phyloP scores from a whole-genome alignment of 92 coral and sea anemone genomes.

The Actinernus sp. region DNA sequence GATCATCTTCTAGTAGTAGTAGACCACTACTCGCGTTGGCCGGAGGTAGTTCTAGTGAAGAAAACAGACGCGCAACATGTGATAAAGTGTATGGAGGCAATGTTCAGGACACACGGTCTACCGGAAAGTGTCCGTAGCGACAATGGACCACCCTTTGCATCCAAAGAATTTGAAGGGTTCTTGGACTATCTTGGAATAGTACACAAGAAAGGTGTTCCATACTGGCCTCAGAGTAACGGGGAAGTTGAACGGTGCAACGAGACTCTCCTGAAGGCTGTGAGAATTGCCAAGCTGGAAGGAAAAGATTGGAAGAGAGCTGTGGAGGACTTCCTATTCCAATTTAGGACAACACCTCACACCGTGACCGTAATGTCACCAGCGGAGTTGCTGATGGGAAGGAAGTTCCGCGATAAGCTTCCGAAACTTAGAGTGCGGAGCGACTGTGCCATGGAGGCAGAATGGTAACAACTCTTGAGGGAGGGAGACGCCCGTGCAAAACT shows the following conservation, averaged over 20 bases:
- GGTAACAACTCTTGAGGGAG: too few species aligned
- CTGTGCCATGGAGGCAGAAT: too few species aligned
- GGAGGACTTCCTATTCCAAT: conserved; percentile 58
- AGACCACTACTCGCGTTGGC: conserved; percentile 74
- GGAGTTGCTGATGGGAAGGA: too few species aligned
- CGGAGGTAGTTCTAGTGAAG: conserved; percentile 65
- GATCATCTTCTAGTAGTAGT: conserved; percentile 61
- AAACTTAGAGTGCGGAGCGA: too few species aligned
- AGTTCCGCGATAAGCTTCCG: too few species aligned
- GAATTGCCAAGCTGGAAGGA: conserved; percentile 61
- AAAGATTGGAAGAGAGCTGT: conserved; percentile 53
- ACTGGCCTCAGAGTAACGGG: conserved; percentile 75
- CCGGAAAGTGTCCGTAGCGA: conserved; percentile 51
- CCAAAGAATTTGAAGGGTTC: conserved; percentile 70
- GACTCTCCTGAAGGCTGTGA: conserved; percentile 56
- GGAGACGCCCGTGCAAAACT: too few species aligned
- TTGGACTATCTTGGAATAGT: conserved; percentile 55
- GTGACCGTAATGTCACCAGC: conserved; percentile 66
- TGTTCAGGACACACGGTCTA: conserved; percentile 67
- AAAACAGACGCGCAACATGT: conserved; percentile 61
- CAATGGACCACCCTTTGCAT: conserved; percentile 60
- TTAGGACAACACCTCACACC: conserved; percentile 58
- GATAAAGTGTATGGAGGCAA: conserved; percentile 54
- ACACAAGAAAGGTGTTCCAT: conserved; percentile 66
- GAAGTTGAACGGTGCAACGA: conserved; percentile 69